Percentiles rank a stretch among this genome's conserved stretches.
Conservation (phyloP, 2,888 invertebrate genomes). For the Idaea biselata region DNA sequence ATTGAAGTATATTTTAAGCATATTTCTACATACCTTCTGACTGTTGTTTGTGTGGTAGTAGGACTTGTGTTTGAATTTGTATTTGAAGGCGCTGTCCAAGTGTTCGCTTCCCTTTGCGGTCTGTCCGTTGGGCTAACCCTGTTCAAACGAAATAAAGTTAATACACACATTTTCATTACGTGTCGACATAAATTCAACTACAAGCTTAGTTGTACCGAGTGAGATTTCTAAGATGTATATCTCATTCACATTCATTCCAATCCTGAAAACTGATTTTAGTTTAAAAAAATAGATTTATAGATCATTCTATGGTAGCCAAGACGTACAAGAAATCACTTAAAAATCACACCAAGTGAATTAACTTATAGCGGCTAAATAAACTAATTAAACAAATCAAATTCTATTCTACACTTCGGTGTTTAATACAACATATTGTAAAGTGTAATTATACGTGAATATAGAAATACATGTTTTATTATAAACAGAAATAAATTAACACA, state of each 20-base stretch:
- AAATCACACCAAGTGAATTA: not conserved
- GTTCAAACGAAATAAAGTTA: constrained; percentile 22
- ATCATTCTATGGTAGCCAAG: too few relatives aligned
- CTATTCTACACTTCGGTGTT: not conserved
- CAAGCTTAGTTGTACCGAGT: not conserved
- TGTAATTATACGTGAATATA: not conserved
- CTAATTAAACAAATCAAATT: not conserved
- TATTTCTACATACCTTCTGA: constrained; percentile 52
- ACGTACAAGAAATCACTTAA: not conserved
- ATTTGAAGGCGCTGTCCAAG: constrained; percentile 52
- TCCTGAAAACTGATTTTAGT: too few relatives aligned
- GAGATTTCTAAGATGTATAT: not conserved
- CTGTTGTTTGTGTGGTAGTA: constrained; percentile 53
- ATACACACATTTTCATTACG: constrained; percentile 9
- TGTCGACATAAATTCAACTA: not conserved
- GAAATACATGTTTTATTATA: not conserved
- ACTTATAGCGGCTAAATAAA: not conserved
- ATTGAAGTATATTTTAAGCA: too few relatives aligned
- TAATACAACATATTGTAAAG: not conserved
- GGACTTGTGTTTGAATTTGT: constrained; percentile 42
- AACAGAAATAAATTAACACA: not conserved
- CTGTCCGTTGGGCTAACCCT: constrained; percentile 58
- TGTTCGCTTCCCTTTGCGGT: constrained; percentile 59
- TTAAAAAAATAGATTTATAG: too few relatives aligned
- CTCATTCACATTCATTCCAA: too few relatives aligned